A percentile compares a stretch with the other conserved stretches of the same genome.
Evolutionary conservation across 2,797 vertebrate genomes (phyloP).

Genomic region (Bucorvus abyssinicus): DNA sequence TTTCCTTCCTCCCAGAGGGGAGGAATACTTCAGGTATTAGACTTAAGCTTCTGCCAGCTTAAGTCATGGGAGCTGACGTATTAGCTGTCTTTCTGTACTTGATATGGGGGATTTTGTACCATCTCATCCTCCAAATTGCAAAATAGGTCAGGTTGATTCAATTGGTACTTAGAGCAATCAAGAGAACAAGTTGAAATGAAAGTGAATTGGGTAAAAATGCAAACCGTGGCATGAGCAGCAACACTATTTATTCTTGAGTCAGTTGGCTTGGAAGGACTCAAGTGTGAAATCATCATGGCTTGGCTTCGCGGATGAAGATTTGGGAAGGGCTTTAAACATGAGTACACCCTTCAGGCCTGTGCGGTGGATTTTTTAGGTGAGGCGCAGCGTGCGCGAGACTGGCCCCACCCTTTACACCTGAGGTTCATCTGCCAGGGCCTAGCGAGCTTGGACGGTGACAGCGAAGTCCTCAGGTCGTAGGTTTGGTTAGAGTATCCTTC

Average conservation of each 20-base stretch:
- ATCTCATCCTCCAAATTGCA: not conserved
- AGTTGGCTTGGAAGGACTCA: not conserved
- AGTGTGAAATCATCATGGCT: not conserved
- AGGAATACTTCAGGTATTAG: not conserved
- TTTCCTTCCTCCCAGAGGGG: not conserved
- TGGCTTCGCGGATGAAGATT: no score
- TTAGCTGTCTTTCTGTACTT: not conserved
- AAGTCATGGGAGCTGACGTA: not conserved
- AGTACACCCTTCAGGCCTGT: no score
- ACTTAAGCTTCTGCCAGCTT: not conserved
- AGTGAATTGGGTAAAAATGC: not conserved
- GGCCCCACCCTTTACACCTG: no score
- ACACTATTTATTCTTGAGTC: not conserved
- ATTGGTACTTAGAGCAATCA: not conserved
- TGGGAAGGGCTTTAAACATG: no score
- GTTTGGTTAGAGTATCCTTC: no score
- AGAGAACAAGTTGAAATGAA: conserved; percentile 34
- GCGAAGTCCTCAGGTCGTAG: no score
- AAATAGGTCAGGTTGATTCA: not conserved
- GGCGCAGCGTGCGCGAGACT: no score
- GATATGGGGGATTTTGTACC: not conserved
- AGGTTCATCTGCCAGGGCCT: no score
- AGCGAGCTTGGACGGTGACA: no score
- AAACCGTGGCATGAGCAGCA: not conserved
- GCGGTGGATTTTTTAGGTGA: no score